Conservation (phyloP, 1,140 invertebrate genomes). For the Drosophila mauritiana region DNA sequence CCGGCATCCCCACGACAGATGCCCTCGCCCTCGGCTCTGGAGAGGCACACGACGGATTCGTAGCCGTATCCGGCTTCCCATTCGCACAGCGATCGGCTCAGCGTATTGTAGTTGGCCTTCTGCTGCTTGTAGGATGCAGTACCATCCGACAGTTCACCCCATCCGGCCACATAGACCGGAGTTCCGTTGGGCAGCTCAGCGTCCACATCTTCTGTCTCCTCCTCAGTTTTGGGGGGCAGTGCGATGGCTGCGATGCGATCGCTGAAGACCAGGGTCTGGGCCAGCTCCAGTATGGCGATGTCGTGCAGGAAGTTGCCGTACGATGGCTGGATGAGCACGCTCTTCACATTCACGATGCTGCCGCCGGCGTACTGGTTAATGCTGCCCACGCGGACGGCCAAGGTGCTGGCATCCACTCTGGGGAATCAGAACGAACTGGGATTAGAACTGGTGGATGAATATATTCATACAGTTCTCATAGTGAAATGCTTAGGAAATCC, state of each 20-base stretch:
- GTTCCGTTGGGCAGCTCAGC: conserved; percentile 51
- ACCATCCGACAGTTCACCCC: conserved; percentile 66
- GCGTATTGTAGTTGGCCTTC: conserved; percentile 51
- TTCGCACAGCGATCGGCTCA: conserved; percentile 60
- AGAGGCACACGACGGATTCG: conserved; percentile 52
- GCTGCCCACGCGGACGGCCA: conserved; percentile 69
- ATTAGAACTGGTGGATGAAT: too few species aligned
- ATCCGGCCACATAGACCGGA: conserved; percentile 63
- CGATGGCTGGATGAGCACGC: conserved; percentile 78
- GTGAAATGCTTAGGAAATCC: too few species aligned
- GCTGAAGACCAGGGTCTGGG: conserved; percentile 60
- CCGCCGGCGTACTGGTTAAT: conserved; percentile 79
- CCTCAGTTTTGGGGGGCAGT: conserved; percentile 34
- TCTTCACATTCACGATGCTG: conserved; percentile 37
- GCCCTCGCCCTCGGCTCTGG: conserved; percentile 56
- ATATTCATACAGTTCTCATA: too few species aligned
- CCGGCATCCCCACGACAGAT: conserved; percentile 74
- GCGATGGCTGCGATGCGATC: conserved; percentile 72
- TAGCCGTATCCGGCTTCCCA: conserved; percentile 69
- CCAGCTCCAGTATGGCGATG: conserved; percentile 85
- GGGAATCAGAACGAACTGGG: background rate
- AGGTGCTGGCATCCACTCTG: conserved; percentile 30
- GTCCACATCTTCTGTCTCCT: conserved; percentile 22
- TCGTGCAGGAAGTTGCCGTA: conserved; percentile 85
- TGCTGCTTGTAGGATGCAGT: conserved; percentile 65